phyloP scores from a whole-genome alignment of 1,140 invertebrate genomes.

The Drosophila funebris region DNA sequence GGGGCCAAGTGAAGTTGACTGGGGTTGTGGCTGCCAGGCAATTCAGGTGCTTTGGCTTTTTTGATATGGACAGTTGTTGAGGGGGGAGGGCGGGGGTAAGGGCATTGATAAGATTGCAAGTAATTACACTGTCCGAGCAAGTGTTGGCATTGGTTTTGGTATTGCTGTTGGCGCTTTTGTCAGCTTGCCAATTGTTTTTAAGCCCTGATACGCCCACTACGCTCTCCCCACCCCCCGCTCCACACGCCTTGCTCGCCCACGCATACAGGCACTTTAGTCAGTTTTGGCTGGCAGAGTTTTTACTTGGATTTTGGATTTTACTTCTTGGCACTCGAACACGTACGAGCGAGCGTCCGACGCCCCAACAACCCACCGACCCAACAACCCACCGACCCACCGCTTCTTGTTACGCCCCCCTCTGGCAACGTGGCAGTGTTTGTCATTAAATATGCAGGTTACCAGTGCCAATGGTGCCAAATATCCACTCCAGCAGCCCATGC shows the following conservation, averaged over 20 bases:
- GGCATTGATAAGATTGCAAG: constrained; percentile 45
- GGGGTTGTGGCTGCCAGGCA: neutral
- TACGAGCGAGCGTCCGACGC: too few relatives aligned
- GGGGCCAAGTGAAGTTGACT: neutral
- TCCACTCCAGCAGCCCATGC: constrained; percentile 51
- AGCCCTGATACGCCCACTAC: neutral
- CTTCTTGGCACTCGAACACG: constrained; percentile 76
- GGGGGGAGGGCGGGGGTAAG: neutral
- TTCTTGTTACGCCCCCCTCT: too few relatives aligned
- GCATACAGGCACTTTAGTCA: constrained; percentile 15
- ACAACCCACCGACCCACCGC: too few relatives aligned
- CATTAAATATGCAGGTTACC: constrained; percentile 83
- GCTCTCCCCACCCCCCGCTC: neutral
- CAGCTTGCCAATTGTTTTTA: constrained; percentile 44
- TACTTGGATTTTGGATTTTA: constrained; percentile 7
- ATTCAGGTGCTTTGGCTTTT: constrained; percentile 17
- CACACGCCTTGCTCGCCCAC: neutral
- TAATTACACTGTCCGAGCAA: constrained; percentile 45
- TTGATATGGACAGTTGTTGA: neutral
- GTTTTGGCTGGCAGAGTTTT: constrained; percentile 18
- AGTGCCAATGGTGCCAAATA: constrained; percentile 82
- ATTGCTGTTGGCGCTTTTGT: constrained; percentile 30
- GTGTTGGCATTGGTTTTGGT: constrained; percentile 20
- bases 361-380: too few relatives aligned
- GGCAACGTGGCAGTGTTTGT: too few relatives aligned